phyloP scores from a whole-genome alignment of 2,797 vertebrate genomes.

The Chrysocyon brachyurus region DNA sequence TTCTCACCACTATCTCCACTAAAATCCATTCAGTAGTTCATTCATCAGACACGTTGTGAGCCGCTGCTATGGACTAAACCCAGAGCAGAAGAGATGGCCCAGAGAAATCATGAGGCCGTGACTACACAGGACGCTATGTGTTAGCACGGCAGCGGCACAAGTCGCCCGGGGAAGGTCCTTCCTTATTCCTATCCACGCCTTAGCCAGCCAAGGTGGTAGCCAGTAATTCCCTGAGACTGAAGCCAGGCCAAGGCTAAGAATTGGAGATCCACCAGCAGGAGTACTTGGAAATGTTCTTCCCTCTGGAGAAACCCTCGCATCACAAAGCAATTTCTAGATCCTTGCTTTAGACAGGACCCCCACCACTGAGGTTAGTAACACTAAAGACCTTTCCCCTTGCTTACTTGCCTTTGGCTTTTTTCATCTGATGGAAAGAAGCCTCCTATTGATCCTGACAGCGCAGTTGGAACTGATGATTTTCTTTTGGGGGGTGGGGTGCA shows the following conservation, averaged over 20 bases:
- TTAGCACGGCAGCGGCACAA: rapidly evolving
- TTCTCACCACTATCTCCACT: background rate
- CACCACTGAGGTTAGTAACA: background rate
- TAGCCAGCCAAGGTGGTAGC: no score
- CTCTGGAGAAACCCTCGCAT: background rate
- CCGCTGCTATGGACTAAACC: background rate
- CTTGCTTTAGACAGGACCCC: background rate
- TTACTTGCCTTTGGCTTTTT: background rate
- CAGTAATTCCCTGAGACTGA: background rate
- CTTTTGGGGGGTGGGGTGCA: background rate
- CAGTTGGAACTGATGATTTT: slow-evolving; percentile 63
- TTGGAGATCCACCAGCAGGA: background rate
- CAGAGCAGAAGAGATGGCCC: background rate
- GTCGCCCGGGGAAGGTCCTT: background rate
- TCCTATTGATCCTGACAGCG: slow-evolving; percentile 74
- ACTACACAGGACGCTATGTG: background rate
- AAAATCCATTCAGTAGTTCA: background rate
- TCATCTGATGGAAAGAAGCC: slow-evolving; percentile 64
- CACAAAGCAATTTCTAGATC: background rate
- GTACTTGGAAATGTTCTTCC: slow-evolving; percentile 33
- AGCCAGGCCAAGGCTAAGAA: background rate
- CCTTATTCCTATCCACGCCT: no score
- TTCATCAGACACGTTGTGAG: background rate
- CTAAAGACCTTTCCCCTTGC: background rate
- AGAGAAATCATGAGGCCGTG: background rate